Conservation (phyloP, 2,113 vertebrate species). For the Colaptes auratus region DNA sequence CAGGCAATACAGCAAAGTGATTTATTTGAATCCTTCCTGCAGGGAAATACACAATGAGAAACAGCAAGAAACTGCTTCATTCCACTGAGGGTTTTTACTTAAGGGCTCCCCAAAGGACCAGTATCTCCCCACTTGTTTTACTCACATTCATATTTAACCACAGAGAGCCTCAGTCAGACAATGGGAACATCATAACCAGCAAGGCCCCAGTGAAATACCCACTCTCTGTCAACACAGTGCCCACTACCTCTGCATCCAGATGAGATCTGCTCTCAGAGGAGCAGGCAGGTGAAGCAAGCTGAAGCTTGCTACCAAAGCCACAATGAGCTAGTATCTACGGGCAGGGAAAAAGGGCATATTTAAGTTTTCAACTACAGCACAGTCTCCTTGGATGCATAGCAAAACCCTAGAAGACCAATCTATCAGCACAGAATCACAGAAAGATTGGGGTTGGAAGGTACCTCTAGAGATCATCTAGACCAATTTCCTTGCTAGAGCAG, state of each 20-base stretch:
- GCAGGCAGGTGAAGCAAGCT: neutral
- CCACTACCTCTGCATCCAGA: neutral
- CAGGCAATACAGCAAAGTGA: neutral
- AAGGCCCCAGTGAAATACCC: neutral
- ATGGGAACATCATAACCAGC: neutral
- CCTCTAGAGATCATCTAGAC: too few relatives aligned
- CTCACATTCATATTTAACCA: neutral
- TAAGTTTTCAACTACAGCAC: neutral
- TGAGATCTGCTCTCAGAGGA: neutral
- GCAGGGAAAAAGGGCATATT: neutral
- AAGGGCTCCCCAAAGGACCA: neutral
- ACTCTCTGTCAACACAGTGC: neutral
- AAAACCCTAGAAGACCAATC: neutral
- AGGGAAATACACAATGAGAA: neutral
- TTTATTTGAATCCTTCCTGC: neutral
- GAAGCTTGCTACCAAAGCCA: neutral
- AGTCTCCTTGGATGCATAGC: neutral
- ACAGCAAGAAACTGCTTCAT: neutral
- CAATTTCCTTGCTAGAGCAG: too few relatives aligned
- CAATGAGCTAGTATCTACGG: neutral
- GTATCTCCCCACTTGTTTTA: neutral
- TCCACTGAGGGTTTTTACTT: neutral
- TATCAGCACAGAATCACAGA: too few relatives aligned
- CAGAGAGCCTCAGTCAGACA: neutral
- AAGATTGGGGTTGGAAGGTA: too few relatives aligned